These are phyloP conservation scores for Gymnorhina tibicen DNA, from an alignment of 2,113 vertebrate species.

Conservation along the genomic window DNA sequence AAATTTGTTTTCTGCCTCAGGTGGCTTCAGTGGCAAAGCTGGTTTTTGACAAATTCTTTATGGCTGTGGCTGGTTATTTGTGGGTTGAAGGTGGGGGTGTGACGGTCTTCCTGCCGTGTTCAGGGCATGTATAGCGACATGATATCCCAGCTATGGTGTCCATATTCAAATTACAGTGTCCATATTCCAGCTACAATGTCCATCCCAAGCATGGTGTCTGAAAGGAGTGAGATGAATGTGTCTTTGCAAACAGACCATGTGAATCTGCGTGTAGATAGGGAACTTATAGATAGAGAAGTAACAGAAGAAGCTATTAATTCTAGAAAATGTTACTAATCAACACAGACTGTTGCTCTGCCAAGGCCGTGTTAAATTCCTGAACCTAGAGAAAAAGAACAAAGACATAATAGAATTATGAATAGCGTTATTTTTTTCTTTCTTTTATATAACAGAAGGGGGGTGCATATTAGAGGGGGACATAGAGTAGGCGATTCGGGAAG, in stretches of 20 bases:
- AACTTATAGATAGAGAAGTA: neutral
- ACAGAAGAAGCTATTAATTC: neutral
- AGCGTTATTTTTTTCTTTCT: neutral
- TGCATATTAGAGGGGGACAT: neutral
- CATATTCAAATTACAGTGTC: neutral
- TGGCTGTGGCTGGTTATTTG: neutral
- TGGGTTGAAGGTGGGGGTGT: neutral
- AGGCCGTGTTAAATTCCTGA: neutral
- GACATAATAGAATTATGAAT: neutral
- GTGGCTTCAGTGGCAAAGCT: neutral
- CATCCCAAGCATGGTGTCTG: neutral
- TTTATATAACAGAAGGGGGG: neutral
- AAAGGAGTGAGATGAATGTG: neutral
- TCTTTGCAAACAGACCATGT: neutral
- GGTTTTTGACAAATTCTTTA: neutral
- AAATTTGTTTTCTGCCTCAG: neutral
- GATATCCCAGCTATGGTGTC: neutral
- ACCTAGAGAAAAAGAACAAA: neutral
- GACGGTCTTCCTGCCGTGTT: neutral
- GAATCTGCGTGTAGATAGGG: neutral
- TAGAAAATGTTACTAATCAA: neutral
- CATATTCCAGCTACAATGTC: neutral
- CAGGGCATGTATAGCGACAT: fast-evolving
- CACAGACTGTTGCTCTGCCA: neutral
- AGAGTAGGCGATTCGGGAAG: fast-evolving